Conservation (phyloP, 2,888 invertebrate genomes). For the Scrobipalpa costella region DNA sequence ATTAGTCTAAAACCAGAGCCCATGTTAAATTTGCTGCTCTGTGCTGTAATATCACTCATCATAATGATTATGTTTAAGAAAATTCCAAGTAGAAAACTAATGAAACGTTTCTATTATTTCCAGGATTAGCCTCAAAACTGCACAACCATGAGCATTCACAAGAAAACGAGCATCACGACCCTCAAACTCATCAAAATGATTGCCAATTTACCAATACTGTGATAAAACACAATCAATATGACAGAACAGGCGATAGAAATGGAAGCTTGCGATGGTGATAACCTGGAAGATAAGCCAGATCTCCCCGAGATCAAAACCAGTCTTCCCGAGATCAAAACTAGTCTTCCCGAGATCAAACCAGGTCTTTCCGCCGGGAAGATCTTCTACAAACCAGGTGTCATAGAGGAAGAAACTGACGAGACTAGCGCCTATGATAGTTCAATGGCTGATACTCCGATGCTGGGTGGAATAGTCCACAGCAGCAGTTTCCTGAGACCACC, state of each 20-base stretch:
- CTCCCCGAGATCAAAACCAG: slow-evolving; percentile 43
- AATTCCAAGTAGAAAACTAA: background rate
- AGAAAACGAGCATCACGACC: background rate
- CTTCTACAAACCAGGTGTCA: slow-evolving; percentile 73
- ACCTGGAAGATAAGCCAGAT: slow-evolving; percentile 40
- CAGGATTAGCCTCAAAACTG: slow-evolving; percentile 8
- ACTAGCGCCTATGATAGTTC: slow-evolving; percentile 75
- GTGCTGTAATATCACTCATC: too few species aligned
- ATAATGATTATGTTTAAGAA: too few species aligned
- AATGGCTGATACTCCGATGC: slow-evolving; percentile 69
- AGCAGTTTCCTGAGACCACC: slow-evolving; percentile 53
- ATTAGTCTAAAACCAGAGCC: too few species aligned
- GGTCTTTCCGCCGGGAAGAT: slow-evolving; percentile 67
- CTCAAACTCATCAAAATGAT: slow-evolving; percentile 36
- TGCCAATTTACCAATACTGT: slow-evolving; percentile 30
- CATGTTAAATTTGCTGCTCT: too few species aligned
- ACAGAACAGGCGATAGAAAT: slow-evolving; percentile 67
- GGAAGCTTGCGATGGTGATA: slow-evolving; percentile 57
- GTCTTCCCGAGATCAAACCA: slow-evolving; percentile 40
- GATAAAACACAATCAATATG: slow-evolving; percentile 37
- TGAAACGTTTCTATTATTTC: background rate
- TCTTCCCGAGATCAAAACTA: slow-evolving; percentile 40
- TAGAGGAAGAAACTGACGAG: slow-evolving; percentile 73
- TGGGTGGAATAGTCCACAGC: slow-evolving; percentile 47
- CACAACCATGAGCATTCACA: background rate